phyloP scores from a whole-genome alignment of 2,113 vertebrate genomes.

The Pipa parva region DNA sequence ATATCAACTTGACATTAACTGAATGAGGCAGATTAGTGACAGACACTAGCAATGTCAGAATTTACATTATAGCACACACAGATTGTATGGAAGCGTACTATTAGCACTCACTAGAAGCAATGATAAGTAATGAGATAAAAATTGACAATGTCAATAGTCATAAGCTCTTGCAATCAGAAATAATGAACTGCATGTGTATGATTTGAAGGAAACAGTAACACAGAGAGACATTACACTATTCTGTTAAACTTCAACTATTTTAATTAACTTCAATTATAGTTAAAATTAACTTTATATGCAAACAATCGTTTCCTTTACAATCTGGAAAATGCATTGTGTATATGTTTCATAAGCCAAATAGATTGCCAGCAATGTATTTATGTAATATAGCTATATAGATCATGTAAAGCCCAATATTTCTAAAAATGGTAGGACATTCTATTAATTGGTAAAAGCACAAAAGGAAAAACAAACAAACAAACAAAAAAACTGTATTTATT shows the following conservation, averaged over 20 bases:
- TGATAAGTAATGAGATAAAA: slow-evolving; percentile 76
- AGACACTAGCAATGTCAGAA: slow-evolving; percentile 68
- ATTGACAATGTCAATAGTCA: slow-evolving; percentile 82
- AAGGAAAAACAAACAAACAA: too few relatives aligned
- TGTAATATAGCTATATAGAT: too few relatives aligned
- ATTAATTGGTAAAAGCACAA: too few relatives aligned
- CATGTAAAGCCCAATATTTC: too few relatives aligned
- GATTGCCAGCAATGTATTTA: too few relatives aligned
- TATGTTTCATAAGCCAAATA: too few relatives aligned
- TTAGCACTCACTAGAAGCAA: slow-evolving; percentile 65
- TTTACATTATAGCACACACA: slow-evolving; percentile 72
- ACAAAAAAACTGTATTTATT: too few relatives aligned
- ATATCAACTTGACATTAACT: slow-evolving; percentile 79
- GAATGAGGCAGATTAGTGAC: slow-evolving; percentile 81
- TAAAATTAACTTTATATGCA: slow-evolving; percentile 39
- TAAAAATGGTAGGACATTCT: too few relatives aligned
- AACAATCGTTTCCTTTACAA: too few relatives aligned
- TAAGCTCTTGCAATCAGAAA: slow-evolving; percentile 72
- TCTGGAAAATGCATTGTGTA: too few relatives aligned
- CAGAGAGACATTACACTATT: slow-evolving; percentile 22
- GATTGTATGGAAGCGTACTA: slow-evolving; percentile 64
- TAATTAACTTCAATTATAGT: slow-evolving; percentile 42
- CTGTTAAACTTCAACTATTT: slow-evolving; percentile 46
- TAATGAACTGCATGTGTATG: slow-evolving; percentile 64
- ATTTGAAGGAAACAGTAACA: slow-evolving; percentile 43